Base-by-base conservation (phyloP, 2,888 invertebrate species). In the Pachymerium ferrugineum region DNA sequence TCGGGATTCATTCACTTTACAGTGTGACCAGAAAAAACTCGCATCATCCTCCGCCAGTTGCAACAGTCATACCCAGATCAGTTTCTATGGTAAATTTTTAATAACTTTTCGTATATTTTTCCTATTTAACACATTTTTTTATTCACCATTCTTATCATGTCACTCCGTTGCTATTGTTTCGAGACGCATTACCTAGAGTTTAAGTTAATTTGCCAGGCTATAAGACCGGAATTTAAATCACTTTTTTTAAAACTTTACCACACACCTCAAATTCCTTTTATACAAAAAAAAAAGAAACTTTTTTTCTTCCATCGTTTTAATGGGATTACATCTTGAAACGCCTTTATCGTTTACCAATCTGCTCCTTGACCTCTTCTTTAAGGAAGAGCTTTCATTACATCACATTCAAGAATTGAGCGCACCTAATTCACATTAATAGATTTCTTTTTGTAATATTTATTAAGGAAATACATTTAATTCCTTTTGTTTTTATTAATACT, bases 81-180 rank as follows among this genome's bases (percentile, higher is more conserved):
- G 69, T 69, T 69, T 69, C 69, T 19, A 69, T 69, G 69, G 69
- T 69, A 69, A 69, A 67, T 54, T 3, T 25, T 54, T 25, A n/a
- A n/a, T n/a, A n/a, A n/a, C n/a, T n/a, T n/a, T n/a, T n/a, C n/a
- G n/a, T n/a, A 35, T 35, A 35, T 10, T 12, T 35, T 35, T 12
- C 8, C 35, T 35, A 35, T 35, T 35, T 35, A 10, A 8, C 14
- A 35, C 14, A 35, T 35, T 10, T 10, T 10, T 35, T 35, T 35
- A 35, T 35, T 10, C 35, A n/a, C n/a, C n/a, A n/a, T n/a, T n/a
- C n/a, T n/a, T n/a, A n/a, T n/a, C n/a, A n/a, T n/a, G n/a, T n/a
- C n/a, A n/a, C n/a, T n/a, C n/a, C n/a, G n/a, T n/a, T n/a, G n/a
- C n/a, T n/a, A n/a, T n/a, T n/a, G n/a, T n/a, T n/a, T n/a, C n/a